Conservation (phyloP, 2,888 invertebrate genomes). For the Mythimna albipuncta region DNA sequence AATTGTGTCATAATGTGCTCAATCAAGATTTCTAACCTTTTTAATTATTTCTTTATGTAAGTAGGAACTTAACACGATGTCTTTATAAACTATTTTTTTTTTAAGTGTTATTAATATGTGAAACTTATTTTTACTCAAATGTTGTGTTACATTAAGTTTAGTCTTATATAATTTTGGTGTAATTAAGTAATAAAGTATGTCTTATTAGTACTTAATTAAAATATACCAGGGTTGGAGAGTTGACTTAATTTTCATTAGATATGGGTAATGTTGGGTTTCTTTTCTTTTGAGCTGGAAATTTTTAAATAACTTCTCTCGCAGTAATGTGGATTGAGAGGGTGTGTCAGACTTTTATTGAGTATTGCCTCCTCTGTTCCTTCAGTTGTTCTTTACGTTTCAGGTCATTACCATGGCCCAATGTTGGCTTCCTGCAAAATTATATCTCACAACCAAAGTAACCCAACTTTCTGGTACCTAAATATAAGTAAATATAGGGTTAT, state of each 20-base stretch:
- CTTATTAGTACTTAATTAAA: neutral
- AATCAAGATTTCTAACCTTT: neutral
- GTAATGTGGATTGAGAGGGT: no score
- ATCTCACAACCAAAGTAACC: no score
- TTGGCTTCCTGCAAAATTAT: no score
- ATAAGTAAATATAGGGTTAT: no score
- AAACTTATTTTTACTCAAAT: constrained; percentile 11
- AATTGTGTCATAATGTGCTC: no score
- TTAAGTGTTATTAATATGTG: neutral
- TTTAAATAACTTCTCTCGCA: no score
- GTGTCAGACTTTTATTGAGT: no score
- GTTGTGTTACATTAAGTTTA: constrained; percentile 13
- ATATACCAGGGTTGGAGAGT: neutral
- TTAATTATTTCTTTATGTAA: neutral
- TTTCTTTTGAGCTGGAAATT: neutral
- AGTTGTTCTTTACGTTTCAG: neutral
- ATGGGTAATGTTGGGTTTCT: no score
- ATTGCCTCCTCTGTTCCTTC: neutral
- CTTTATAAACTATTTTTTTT: neutral
- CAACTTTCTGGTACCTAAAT: no score
- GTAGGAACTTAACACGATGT: neutral
- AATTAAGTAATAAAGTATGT: neutral
- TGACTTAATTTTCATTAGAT: neutral
- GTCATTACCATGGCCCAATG: no score
- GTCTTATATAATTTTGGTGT: neutral